Percentiles rank a stretch among this genome's conserved stretches.
Evolutionary conservation across 2,888 invertebrate species (phyloP).

Genomic region (Agrilus cyanescens): DNA sequence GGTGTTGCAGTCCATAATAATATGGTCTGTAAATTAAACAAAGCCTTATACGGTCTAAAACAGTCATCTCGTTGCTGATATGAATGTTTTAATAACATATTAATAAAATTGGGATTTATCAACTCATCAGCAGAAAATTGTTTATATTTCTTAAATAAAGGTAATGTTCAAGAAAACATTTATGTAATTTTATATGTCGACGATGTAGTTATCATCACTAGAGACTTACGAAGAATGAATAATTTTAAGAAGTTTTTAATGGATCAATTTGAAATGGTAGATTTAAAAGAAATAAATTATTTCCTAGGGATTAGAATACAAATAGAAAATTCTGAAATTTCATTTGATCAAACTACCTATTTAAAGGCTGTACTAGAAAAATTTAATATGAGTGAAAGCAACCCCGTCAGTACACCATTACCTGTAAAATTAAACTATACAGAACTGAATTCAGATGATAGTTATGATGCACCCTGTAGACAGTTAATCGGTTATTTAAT

Average conservation of each 20-base stretch:
- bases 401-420: constrained; percentile 3
- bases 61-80: too few relatives aligned
- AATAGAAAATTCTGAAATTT: constrained; percentile 8
- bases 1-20: constrained; percentile 4
- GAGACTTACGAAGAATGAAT: constrained; percentile 7
- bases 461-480: constrained; percentile 1
- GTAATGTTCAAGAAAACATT: constrained; percentile 10
- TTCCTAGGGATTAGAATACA: constrained; percentile 15
- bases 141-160: constrained; percentile 12
- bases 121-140: constrained; percentile 8
- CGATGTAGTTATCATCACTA: constrained; percentile 12
- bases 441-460: constrained; percentile 1
- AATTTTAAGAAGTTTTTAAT: constrained; percentile 16
- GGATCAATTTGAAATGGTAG: constrained; percentile 15
- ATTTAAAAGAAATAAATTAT: constrained; percentile 15
- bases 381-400: constrained; percentile 16
- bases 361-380: constrained; percentile 14
- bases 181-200: constrained; percentile 17
- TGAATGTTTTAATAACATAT: too few relatives aligned
- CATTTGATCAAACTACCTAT: constrained; percentile 12
- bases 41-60: constrained; percentile 20
- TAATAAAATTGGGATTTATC: constrained; percentile 10
- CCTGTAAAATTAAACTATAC: constrained; percentile 1
- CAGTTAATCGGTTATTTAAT: constrained; percentile 4
- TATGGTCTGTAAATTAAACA: constrained; percentile 16